Evolutionary conservation across 2,888 invertebrate genomes (phyloP).

Genomic region (Pheosia tremula): DNA sequence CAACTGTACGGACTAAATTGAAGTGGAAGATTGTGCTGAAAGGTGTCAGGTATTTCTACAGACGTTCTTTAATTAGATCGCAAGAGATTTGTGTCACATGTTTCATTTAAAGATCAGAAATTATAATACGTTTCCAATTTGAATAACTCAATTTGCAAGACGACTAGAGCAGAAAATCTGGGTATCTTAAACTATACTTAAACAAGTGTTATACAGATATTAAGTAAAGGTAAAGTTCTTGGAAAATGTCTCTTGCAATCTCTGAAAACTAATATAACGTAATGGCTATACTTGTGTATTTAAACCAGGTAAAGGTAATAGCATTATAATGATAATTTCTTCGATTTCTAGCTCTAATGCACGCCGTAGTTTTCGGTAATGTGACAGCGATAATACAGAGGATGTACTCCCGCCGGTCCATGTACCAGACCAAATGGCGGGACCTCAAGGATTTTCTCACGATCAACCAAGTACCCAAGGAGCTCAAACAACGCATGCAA

Average conservation of each 20-base stretch:
- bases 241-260: too few relatives aligned
- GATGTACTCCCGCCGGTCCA: slow-evolving; percentile 96
- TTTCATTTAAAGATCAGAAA: background rate
- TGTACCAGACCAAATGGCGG: slow-evolving; percentile 97
- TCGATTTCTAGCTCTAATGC: slow-evolving; percentile 93
- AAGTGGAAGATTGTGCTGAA: slow-evolving; percentile 13
- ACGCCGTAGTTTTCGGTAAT: slow-evolving; percentile 98
- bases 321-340: background rate
- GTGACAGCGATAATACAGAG: slow-evolving; percentile 98
- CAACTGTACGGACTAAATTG: slow-evolving; percentile 6
- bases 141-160: too few relatives aligned
- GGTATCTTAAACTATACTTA: too few relatives aligned
- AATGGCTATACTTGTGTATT: too few relatives aligned
- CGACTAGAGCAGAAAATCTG: too few relatives aligned
- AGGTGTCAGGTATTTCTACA: slow-evolving; percentile 10
- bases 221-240: too few relatives aligned
- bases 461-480: slow-evolving; percentile 97
- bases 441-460: slow-evolving; percentile 98
- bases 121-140: background rate
- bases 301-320: too few relatives aligned
- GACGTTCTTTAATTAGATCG: slow-evolving; percentile 3
- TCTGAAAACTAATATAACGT: too few relatives aligned
- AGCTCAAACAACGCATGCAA: slow-evolving; percentile 97
- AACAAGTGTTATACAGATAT: too few relatives aligned
- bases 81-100: background rate